phyloP scores from a whole-genome alignment of 2,113 vertebrate genomes.

The Protomyctophum bolini region DNA sequence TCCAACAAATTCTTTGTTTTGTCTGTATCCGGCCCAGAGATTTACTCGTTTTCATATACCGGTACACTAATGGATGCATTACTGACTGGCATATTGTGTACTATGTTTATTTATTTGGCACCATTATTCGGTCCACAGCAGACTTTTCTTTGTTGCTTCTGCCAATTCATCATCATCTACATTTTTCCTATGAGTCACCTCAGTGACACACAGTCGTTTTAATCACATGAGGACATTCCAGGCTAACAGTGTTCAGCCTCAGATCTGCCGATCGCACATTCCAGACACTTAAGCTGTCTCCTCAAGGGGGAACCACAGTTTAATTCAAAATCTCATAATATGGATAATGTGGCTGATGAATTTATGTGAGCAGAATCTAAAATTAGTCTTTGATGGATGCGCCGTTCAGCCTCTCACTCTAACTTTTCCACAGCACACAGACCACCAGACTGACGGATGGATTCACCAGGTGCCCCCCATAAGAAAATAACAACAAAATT shows the following conservation, averaged over 20 bases:
- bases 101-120: constrained; percentile 20
- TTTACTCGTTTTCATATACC: too few species aligned
- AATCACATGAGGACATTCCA: too few species aligned
- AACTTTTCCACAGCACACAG: constrained; percentile 33
- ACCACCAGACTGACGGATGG: constrained; percentile 30
- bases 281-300: constrained; percentile 40
- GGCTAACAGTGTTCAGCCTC: background rate
- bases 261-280: background rate
- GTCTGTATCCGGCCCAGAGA: too few species aligned
- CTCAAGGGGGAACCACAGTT: constrained; percentile 7
- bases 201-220: too few species aligned
- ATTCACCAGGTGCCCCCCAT: constrained; percentile 26
- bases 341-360: constrained; percentile 52
- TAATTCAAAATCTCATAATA: constrained; percentile 40
- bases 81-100: too few species aligned
- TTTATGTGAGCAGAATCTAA: constrained; percentile 7
- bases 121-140: too few species aligned
- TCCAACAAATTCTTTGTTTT: too few species aligned
- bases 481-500: constrained; percentile 63
- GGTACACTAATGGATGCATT: too few species aligned
- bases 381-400: constrained; percentile 49
- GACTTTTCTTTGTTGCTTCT: too few species aligned
- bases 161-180: too few species aligned
- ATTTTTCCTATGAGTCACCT: too few species aligned
- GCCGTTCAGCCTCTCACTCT: constrained; percentile 39